Evolutionary conservation across 2,888 invertebrate genomes (phyloP).

Genomic region (Urechis unicinctus): DNA sequence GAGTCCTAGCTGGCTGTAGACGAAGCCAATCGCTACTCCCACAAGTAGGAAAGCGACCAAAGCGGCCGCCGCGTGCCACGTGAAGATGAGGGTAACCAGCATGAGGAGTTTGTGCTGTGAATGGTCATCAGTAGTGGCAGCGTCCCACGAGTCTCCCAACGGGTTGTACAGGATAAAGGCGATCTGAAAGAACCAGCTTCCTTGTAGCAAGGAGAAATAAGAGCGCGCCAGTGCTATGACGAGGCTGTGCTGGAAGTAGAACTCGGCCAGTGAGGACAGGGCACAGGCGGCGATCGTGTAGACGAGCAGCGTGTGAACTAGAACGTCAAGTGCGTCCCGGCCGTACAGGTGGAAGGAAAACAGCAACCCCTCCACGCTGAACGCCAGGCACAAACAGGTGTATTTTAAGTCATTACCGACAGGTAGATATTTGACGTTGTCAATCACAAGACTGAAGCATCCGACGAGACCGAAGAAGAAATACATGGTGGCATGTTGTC

Average conservation of each 20-base stretch:
- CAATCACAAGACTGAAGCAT: slow-evolving; percentile 46
- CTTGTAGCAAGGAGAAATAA: slow-evolving; percentile 52
- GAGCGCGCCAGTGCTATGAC: slow-evolving; percentile 45
- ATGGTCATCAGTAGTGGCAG: too few relatives aligned
- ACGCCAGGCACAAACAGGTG: slow-evolving; percentile 45
- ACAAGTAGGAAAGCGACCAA: slow-evolving; percentile 32
- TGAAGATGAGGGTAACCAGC: slow-evolving; percentile 49
- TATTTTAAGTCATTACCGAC: slow-evolving; percentile 47
- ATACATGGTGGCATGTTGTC: slow-evolving; percentile 55
- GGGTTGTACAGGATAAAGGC: slow-evolving; percentile 55
- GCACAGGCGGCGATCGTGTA: slow-evolving; percentile 46
- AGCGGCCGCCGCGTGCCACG: slow-evolving; percentile 39
- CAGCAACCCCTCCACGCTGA: slow-evolving; percentile 52
- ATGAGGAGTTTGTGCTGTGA: slow-evolving; percentile 51
- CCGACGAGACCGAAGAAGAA: slow-evolving; percentile 53
- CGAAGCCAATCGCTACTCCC: too few relatives aligned
- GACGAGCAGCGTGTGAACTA: slow-evolving; percentile 53
- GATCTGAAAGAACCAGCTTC: slow-evolving; percentile 55
- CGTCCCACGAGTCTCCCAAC: too few relatives aligned
- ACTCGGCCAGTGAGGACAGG: slow-evolving; percentile 44
- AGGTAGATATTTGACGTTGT: slow-evolving; percentile 43
- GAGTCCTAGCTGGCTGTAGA: too few relatives aligned
- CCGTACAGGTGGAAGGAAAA: slow-evolving; percentile 55
- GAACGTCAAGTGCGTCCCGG: slow-evolving; percentile 38
- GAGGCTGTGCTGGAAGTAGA: slow-evolving; percentile 42